These are phyloP conservation scores for Atrichornis clamosus DNA, from an alignment of 2,113 vertebrate genomes.

Conservation along the genomic window DNA sequence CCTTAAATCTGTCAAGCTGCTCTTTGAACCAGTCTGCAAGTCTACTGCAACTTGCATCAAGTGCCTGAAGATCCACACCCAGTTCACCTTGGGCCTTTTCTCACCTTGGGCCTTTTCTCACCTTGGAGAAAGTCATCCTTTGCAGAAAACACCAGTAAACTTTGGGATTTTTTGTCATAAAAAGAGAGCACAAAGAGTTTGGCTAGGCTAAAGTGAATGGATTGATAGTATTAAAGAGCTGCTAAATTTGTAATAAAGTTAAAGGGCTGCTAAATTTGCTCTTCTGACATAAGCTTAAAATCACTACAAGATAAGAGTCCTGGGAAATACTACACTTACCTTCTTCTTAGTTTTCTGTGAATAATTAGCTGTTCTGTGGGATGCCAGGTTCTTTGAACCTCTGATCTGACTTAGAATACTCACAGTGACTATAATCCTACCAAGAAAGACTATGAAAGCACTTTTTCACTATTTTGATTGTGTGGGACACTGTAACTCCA, in stretches of 20 bases:
- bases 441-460: background rate
- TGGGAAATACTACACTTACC: background rate
- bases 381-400: background rate
- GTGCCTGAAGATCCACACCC: background rate
- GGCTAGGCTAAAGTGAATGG: background rate
- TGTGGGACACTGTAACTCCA: background rate
- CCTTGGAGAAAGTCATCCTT: background rate
- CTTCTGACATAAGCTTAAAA: background rate
- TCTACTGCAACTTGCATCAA: no score
- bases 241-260: background rate
- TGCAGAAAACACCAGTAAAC: background rate
- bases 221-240: background rate
- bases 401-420: background rate
- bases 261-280: background rate
- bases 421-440: background rate
- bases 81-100: background rate
- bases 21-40: background rate
- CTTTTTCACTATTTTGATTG: background rate
- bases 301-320: background rate
- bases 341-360: background rate
- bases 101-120: rapidly evolving
- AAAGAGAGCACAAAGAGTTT: background rate
- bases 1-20: background rate
- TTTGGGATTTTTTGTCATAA: background rate
- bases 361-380: background rate